Evolutionary conservation across 1,140 invertebrate genomes (phyloP), one percentile per base, ranked within the genome.

Genomic region (Nasonia vitripennis): DNA sequence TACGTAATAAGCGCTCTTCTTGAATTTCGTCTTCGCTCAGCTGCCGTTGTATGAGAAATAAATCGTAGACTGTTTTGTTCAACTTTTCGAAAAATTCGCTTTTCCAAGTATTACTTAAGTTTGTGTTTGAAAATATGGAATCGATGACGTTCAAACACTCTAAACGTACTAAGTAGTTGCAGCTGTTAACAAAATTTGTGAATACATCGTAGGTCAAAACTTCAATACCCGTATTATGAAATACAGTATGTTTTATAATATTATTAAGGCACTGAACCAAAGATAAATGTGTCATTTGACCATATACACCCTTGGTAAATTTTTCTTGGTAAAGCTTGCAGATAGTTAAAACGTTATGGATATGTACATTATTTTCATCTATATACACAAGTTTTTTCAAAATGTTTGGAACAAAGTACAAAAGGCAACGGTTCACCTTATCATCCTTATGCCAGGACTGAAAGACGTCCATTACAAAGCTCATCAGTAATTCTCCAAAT

Each of bases 1-100:
- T 92, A 85, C 91, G 87, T 74, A 91, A 92, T 12, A 90, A 87
- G 34, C 81, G 87, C 86, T 94, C 94, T 78, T 94, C 94, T 10
- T 87, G 78, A 48, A 85, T 89, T 77, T 90, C 88, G 12, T 87
- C 79, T 9, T 83, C 83, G 20, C 37, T 70, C 12, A 87, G 48
- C 83, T 77, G 71, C 73, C 80, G 87, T 67, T 88, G 84, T 62
- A 89, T 62, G 37, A 85, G 11, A 81, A 87, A 87, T 12, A 85
- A 45, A 17, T 81, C 85, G 48, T 79, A 86, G 37, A 91, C 85
- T 85, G 85, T 85, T 12, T 88, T 62, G 87, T 89, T 90, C 83
- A 91, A 87, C 81, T 89, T 89, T 41, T 84, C 45, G 68, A 90
- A 92, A 41, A 92, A 92, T 31, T 7, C 80, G 71, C 87, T 80